A percentile compares a stretch with the other conserved stretches of the same genome.
Evolutionary conservation across 92 coral and sea anemone species (phyloP).

Genomic region (Diadumene lineata): DNA sequence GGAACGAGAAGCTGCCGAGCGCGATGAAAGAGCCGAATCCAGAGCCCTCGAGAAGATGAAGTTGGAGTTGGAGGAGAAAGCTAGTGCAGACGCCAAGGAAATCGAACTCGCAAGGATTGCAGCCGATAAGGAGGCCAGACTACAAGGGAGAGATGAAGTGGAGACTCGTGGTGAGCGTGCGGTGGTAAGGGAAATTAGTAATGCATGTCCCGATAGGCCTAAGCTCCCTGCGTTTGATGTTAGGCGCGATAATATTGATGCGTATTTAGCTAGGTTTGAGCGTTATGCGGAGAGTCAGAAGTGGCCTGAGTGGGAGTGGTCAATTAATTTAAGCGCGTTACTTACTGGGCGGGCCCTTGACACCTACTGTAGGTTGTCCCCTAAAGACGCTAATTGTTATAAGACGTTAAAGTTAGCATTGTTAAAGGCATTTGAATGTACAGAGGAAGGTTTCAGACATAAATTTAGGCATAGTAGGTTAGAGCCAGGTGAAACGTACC

Average conservation of each 20-base stretch:
- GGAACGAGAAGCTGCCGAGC: constrained; percentile 4
- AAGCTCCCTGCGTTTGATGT: constrained; percentile 60
- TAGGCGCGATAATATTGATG: constrained; percentile 53
- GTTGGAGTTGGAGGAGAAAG: constrained; percentile 32
- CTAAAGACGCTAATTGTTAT: constrained; percentile 36
- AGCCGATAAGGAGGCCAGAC: background rate
- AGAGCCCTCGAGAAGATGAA: constrained; percentile 9
- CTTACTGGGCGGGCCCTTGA: constrained; percentile 57
- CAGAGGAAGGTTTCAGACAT: constrained; percentile 43
- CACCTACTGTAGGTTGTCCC: constrained; percentile 58
- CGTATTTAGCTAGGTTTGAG: constrained; percentile 49
- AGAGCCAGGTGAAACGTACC: constrained; percentile 40
- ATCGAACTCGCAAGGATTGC: constrained; percentile 22
- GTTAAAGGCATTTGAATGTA: constrained; percentile 50
- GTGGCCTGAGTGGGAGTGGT: constrained; percentile 45
- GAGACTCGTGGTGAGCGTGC: constrained; percentile 25
- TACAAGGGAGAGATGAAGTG: background rate
- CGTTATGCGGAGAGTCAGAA: constrained; percentile 52
- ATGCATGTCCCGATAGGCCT: constrained; percentile 42
- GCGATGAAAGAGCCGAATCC: too few species aligned
- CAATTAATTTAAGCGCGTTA: constrained; percentile 48
- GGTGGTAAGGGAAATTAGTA: too few species aligned
- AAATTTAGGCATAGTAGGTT: constrained; percentile 39
- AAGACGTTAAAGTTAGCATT: constrained; percentile 42
- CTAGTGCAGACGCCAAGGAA: constrained; percentile 15